Evolutionary conservation across 2,888 invertebrate species (phyloP).

Genomic region (Thymelicus acteon): DNA sequence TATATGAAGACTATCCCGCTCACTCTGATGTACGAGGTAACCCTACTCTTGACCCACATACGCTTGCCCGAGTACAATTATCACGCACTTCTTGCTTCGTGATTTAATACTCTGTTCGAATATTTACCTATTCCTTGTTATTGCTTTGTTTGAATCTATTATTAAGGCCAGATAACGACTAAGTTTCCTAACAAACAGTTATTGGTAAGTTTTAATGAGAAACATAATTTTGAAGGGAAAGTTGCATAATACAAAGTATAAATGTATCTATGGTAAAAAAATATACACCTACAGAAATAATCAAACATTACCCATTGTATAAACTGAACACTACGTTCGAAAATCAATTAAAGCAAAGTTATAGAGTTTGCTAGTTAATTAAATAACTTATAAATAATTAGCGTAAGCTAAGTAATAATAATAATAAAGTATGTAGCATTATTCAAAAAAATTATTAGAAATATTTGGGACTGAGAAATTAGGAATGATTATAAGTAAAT

Average conservation of each 20-base stretch:
- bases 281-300: too few species aligned
- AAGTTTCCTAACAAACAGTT: conserved; percentile 3
- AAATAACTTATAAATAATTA: too few species aligned
- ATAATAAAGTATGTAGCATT: background rate
- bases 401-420: background rate
- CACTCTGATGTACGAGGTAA: background rate
- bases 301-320: too few species aligned
- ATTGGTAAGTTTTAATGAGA: too few species aligned
- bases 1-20: background rate
- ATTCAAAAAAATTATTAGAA: background rate
- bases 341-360: too few species aligned
- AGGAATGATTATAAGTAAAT: too few species aligned
- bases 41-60: conserved; percentile 35
- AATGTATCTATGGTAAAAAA: too few species aligned
- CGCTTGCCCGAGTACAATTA: conserved; percentile 34
- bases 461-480: background rate
- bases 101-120: conserved; percentile 35
- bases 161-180: background rate
- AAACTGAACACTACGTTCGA: too few species aligned
- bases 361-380: too few species aligned
- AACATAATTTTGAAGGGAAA: too few species aligned
- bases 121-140: conserved; percentile 27
- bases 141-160: conserved; percentile 20
- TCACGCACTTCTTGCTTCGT: conserved; percentile 32
- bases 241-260: too few species aligned